These are phyloP conservation scores for Brachionichthys hirsutus DNA, from an alignment of 2,113 vertebrate species.

Conservation along the genomic window DNA sequence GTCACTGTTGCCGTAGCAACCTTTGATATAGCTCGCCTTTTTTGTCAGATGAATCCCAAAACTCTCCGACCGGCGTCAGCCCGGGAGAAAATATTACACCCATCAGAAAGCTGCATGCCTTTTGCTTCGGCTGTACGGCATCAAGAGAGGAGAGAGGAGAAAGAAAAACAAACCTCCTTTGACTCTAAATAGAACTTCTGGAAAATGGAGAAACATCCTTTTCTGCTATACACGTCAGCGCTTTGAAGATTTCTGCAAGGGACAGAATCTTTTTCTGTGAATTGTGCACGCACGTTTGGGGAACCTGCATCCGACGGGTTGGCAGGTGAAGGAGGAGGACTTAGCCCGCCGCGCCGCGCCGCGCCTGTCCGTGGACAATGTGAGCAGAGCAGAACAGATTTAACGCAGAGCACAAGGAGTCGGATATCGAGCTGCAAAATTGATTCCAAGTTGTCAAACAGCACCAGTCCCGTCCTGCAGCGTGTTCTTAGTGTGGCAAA, in stretches of 20 bases:
- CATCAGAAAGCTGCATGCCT: neutral
- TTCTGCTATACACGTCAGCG: slow-evolving; percentile 22
- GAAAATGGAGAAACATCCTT: neutral
- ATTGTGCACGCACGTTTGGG: slow-evolving; percentile 53
- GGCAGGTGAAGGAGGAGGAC: slow-evolving; percentile 33
- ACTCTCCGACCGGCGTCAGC: slow-evolving; percentile 1
- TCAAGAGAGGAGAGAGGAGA: slow-evolving; percentile 2
- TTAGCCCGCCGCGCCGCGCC: too few relatives aligned
- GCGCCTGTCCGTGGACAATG: neutral
- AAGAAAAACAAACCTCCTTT: neutral
- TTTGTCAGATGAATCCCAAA: slow-evolving; percentile 30
- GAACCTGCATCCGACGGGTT: slow-evolving; percentile 30
- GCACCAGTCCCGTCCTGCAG: neutral
- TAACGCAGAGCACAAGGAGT: neutral
- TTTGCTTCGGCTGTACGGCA: slow-evolving; percentile 2
- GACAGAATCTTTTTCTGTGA: slow-evolving; percentile 56
- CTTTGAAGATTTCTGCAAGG: slow-evolving; percentile 58
- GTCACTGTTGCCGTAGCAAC: slow-evolving; percentile 50
- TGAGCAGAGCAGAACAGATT: neutral
- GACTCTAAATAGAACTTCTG: slow-evolving; percentile 42
- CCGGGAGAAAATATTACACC: slow-evolving; percentile 7
- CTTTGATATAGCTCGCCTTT: slow-evolving; percentile 34
- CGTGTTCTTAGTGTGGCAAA: slow-evolving; percentile 12
- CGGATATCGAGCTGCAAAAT: neutral
- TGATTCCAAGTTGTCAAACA: slow-evolving; percentile 11